Evolutionary conservation across 2,888 invertebrate genomes (phyloP), one percentile per base, ranked within the genome.

Genomic region (Eretmocerus hayati): DNA sequence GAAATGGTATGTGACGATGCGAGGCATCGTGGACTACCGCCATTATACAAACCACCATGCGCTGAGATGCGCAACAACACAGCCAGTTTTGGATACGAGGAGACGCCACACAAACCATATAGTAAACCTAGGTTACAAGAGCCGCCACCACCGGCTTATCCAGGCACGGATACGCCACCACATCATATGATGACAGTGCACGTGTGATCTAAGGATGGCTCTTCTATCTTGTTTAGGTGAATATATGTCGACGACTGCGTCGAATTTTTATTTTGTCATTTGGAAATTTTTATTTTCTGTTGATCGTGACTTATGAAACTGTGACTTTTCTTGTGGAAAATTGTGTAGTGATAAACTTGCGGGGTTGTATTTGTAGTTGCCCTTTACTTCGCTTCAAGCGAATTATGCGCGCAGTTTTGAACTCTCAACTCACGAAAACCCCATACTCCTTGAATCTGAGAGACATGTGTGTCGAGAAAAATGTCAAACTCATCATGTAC

Each of bases 1-100:
- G 82, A 83, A 59, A 78, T 80, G 78, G 78, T 79, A 36, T 75
- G 77, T 15, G 79, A 79, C 53, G 75, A 77, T 13, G 76, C 76
- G 30, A 72, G 75, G 57, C 75, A 76, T 35, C 72, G 75, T 38
- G 65, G n/a, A n/a, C 72, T 75, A 39, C 72, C 75, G 13, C 76
- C 77, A 0, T 76, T 88, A 55, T 88, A 87, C 74, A 90, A 90
- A 74, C 85, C 89, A 53, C 88, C 87, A 67, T 87, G 88, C 71
- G 82, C 85, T 42, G 89, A 89, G 69, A 85, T 87, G 70, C 80
- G 86, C 62, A 89, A 89, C 74, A 88, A 87, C 72, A 88, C 87
- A 43, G 85, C 85, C 52, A 82, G 82, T 39, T 67, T 70, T 46
- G 66, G 59, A 45, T 71, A 69, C 58, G 70, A 71, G 48, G 71